Base-by-base conservation (phyloP, 2,797 vertebrate species). In the Xerus rutilus region DNA sequence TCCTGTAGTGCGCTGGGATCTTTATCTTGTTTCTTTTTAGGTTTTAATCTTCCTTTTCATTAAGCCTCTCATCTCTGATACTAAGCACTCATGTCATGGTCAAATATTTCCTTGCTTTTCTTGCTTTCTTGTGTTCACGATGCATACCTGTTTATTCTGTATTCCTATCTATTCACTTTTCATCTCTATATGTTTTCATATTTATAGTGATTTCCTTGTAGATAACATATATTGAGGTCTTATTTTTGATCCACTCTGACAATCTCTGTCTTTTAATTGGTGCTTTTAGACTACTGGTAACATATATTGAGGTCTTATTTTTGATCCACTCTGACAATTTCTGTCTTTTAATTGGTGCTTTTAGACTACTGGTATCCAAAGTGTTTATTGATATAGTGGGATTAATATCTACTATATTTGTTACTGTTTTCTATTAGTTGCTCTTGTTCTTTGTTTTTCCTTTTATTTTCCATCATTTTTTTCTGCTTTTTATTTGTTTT, bases 71-170 rank as follows among this genome's bases (percentile, higher is more conserved):
- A 93, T 99, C 99, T 97, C 99, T 99, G 14, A 99, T 98, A 97
- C 97, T 99, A 77, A 99, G 99, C 99, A 99, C 99, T 95, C 99
- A 98, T 98, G 99, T 99, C 99, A 99, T 99, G 6, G 98, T 98
- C 35, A 99, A 99, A 98, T 99, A 99, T 97, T 99, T 99, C 97
- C 98, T 98, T 62, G 98, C 98, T 89, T 99, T 99, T 99, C 99
- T 96, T 99, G 99, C 94, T 99, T 99, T 67, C 99, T 99, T 62
- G 23, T 25, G 59, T 62, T 62, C 59, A 62, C 8, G 23, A 23
- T 5, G 5, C 59, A 62, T 3, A 62, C 59, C 59, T 3, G 21
- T 62, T 62, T 23, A 21, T 62, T 62, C 59, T 0, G 1, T 62
- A 25, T 62, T 62, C 59, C 23, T 25, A 9, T 59, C 10, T 43